Evolutionary conservation across 1,140 invertebrate species (phyloP).

Genomic region (Trichoplusia ni): DNA sequence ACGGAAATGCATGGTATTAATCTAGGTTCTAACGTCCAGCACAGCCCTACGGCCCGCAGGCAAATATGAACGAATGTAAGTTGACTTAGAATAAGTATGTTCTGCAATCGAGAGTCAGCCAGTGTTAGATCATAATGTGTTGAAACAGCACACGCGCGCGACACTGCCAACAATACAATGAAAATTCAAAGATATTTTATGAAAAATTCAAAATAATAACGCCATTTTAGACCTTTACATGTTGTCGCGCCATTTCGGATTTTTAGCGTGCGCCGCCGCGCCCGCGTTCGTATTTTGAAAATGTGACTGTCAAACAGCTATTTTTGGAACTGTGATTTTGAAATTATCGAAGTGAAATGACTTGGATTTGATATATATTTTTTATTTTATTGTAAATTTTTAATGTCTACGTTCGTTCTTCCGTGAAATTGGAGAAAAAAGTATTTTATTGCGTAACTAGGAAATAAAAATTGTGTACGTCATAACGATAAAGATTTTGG

Average conservation of each 20-base stretch:
- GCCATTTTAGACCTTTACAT: conserved; percentile 32
- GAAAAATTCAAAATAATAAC: conserved; percentile 59
- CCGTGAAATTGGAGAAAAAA: conserved; percentile 67
- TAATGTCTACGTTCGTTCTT: conserved; percentile 39
- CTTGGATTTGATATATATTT: conserved; percentile 32
- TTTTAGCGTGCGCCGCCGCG: conserved; percentile 36
- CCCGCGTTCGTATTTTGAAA: conserved; percentile 50
- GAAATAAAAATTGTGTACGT: conserved; percentile 57
- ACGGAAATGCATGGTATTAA: conserved; percentile 22
- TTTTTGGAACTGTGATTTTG: conserved; percentile 47
- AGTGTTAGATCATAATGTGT: conserved; percentile 82
- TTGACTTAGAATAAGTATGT: conserved; percentile 82
- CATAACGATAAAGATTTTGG: conserved; percentile 56
- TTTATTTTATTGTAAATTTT: conserved; percentile 47
- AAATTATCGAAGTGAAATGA: conserved; percentile 34
- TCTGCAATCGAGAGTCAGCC: conserved; percentile 78
- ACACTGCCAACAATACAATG: conserved; percentile 67
- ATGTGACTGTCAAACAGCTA: conserved; percentile 54
- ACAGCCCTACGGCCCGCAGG: conserved; percentile 78
- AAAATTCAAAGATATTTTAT: conserved; percentile 65
- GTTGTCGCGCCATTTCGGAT: conserved; percentile 45
- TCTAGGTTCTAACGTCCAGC: conserved; percentile 57
- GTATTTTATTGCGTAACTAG: conserved; percentile 52
- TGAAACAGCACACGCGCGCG: conserved; percentile 77
- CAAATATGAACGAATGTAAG: conserved; percentile 82